Conservation (phyloP, 2,797 vertebrate species). For the Urocyon cinereoargenteus region DNA sequence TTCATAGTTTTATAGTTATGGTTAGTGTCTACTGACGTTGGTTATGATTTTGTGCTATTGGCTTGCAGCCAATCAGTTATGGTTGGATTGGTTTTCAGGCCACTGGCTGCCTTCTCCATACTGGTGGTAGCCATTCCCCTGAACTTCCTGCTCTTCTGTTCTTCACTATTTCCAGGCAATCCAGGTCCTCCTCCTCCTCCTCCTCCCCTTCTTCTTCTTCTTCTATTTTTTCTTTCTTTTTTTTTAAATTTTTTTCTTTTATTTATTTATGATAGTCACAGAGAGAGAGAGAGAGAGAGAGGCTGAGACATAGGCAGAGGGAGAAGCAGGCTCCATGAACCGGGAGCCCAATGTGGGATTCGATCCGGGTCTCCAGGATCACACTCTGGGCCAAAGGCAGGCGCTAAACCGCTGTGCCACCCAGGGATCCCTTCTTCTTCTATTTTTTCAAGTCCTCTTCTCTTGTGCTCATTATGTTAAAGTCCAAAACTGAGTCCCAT, state of each 20-base stretch:
- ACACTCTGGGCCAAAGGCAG: too few species aligned
- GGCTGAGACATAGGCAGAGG: too few species aligned
- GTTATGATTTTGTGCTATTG: background rate
- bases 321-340: too few species aligned
- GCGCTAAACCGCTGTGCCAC: too few species aligned
- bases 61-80: background rate
- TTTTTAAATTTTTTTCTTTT: too few species aligned
- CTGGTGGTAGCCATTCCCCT: background rate
- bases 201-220: too few species aligned
- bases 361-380: too few species aligned
- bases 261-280: too few species aligned
- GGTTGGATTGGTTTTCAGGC: background rate
- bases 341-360: too few species aligned
- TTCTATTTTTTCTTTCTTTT: too few species aligned
- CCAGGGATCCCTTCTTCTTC: too few species aligned
- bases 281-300: too few species aligned
- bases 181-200: background rate
- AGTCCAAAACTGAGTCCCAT: background rate
- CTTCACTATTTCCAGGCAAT: background rate
- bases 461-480: background rate
- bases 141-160: background rate
- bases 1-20: background rate
- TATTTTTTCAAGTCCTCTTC: background rate
- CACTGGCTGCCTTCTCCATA: background rate
- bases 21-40: background rate